Percentiles rank a stretch among this genome's conserved stretches.
Conservation (phyloP, 2,797 vertebrate genomes). For the Ctenopoma kingsleyae region DNA sequence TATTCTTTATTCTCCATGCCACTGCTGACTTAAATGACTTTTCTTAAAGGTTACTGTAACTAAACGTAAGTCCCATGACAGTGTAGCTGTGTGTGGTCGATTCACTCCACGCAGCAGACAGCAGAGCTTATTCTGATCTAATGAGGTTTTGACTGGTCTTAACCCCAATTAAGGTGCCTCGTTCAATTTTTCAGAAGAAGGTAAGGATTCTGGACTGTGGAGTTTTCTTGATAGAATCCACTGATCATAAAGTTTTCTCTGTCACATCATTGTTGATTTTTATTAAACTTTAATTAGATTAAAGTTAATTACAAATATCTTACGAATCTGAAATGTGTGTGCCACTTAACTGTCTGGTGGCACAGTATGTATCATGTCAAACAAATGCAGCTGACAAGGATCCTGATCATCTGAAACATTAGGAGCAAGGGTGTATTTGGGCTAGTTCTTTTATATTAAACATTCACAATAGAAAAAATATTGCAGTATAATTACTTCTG, state of each 20-base stretch:
- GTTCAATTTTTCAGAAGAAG: slow-evolving; percentile 42
- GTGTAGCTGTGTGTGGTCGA: slow-evolving; percentile 11
- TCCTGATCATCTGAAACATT: slow-evolving; percentile 24
- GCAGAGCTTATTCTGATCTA: slow-evolving; percentile 39
- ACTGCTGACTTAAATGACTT: slow-evolving; percentile 32
- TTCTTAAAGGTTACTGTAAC: slow-evolving; percentile 25
- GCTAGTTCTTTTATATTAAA: slow-evolving; percentile 8
- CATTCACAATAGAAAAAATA: slow-evolving; percentile 5
- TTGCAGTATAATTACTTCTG: slow-evolving; percentile 4
- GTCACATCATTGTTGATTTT: slow-evolving; percentile 31
- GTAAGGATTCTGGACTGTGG: slow-evolving; percentile 10
- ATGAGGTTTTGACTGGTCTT: slow-evolving; percentile 59
- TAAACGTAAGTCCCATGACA: slow-evolving; percentile 1
- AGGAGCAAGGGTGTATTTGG: background rate
- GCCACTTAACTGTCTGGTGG: slow-evolving; percentile 17
- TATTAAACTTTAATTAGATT: no score
- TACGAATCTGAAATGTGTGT: slow-evolving; percentile 2
- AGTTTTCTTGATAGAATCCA: slow-evolving; percentile 25
- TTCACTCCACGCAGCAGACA: slow-evolving; percentile 23
- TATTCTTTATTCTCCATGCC: slow-evolving; percentile 27
- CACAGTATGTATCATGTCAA: slow-evolving; percentile 1
- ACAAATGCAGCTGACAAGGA: background rate
- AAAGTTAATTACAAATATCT: no score
- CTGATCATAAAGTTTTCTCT: slow-evolving; percentile 32
- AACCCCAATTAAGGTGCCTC: slow-evolving; percentile 57